Conservation (phyloP, 1,140 invertebrate genomes). For the Nephila pilipes region DNA sequence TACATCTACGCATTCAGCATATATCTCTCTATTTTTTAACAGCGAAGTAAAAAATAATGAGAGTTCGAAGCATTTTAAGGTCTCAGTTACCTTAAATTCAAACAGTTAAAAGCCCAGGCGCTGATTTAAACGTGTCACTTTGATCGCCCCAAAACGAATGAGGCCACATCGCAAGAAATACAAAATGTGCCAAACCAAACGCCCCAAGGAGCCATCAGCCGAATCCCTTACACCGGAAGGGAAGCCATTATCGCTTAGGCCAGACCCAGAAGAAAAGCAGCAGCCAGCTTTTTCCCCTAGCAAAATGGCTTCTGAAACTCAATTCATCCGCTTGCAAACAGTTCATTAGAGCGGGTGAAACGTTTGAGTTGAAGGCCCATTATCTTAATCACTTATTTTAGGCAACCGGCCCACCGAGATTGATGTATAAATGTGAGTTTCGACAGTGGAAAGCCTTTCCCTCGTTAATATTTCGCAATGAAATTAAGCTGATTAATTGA, state of each 20-base stretch:
- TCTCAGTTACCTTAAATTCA: too few species aligned
- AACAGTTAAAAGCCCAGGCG: too few species aligned
- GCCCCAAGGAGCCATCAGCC: neutral
- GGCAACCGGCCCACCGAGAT: conserved; percentile 36
- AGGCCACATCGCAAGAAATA: neutral
- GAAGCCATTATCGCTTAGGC: conserved; percentile 14
- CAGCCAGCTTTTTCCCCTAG: neutral
- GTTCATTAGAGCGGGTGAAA: conserved; percentile 60
- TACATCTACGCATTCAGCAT: too few species aligned
- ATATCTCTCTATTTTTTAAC: too few species aligned
- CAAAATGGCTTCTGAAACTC: conserved; percentile 15
- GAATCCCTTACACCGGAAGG: neutral
- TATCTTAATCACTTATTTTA: conserved; percentile 72
- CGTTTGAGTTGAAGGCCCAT: conserved; percentile 51
- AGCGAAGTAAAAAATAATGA: too few species aligned
- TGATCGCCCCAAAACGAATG: neutral
- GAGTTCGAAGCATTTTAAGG: too few species aligned
- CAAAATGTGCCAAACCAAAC: neutral
- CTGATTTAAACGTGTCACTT: too few species aligned
- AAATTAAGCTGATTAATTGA: conserved; percentile 75
- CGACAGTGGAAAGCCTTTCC: conserved; percentile 55
- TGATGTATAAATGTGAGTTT: conserved; percentile 71
- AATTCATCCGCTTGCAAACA: conserved; percentile 45
- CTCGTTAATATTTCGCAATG: conserved; percentile 73
- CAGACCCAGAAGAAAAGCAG: neutral